Percentiles rank a stretch among this genome's conserved stretches.
Conservation (phyloP, 2,113 vertebrate species). For the Crotalus tigris region DNA sequence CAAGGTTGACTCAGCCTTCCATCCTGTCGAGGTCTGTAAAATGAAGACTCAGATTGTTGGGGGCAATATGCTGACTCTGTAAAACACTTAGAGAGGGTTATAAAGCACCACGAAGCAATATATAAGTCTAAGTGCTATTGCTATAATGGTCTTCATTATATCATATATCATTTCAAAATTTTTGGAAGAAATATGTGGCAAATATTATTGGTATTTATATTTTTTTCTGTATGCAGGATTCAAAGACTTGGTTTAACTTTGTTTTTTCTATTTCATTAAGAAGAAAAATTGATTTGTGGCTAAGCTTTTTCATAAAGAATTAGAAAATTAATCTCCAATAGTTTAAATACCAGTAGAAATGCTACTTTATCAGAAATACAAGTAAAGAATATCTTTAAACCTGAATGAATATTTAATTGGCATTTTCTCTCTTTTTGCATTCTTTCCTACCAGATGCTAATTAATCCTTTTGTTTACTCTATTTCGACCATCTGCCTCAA, state of each 20-base stretch:
- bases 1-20: too few species aligned
- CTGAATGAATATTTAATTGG: slow-evolving; percentile 16
- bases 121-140: too few species aligned
- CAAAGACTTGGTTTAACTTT: not conserved
- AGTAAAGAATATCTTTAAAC: not conserved
- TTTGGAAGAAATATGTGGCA: not conserved
- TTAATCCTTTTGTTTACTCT: slow-evolving; percentile 27
- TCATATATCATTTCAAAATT: not conserved
- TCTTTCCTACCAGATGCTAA: slow-evolving; percentile 10
- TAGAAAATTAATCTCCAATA: not conserved
- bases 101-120: too few species aligned
- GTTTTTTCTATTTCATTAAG: not conserved
- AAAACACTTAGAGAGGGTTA: too few species aligned
- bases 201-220: not conserved
- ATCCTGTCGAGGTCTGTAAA: too few species aligned
- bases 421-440: slow-evolving; percentile 1
- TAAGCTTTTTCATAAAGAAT: not conserved
- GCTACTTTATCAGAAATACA: not conserved
- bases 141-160: too few species aligned
- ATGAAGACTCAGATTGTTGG: too few species aligned
- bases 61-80: too few species aligned
- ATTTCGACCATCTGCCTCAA: slow-evolving; percentile 19
- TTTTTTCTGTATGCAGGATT: not conserved
- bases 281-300: not conserved
- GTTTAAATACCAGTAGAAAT: not conserved